phyloP scores from a whole-genome alignment of 1,140 invertebrate species.

The Leptonema lineaticorne region DNA sequence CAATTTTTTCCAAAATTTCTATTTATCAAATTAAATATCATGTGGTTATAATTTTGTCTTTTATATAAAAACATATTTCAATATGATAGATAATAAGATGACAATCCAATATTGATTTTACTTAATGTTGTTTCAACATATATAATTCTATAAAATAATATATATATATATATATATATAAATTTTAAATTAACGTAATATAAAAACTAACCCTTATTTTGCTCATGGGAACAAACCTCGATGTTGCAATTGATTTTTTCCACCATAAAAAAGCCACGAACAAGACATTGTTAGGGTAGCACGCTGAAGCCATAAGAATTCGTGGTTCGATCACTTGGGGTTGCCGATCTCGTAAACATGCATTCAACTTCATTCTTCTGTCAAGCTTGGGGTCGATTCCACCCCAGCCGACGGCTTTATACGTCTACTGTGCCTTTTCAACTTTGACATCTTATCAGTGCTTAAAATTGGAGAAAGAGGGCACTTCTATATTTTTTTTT shows the following conservation, averaged over 20 bases:
- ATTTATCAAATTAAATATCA: no score
- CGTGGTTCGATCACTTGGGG: not conserved
- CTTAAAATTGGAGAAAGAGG: not conserved
- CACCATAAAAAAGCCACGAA: not conserved
- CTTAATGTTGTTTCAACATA: no score
- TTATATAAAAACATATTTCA: no score
- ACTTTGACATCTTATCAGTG: constrained; percentile 12
- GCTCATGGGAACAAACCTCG: not conserved
- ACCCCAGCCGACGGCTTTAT: no score
- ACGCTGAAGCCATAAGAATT: not conserved
- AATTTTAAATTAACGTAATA: not conserved
- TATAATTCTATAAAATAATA: no score
- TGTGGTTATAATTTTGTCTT: no score
- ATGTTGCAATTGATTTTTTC: constrained; percentile 7
- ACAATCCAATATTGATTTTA: no score
- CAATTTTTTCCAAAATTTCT: no score
- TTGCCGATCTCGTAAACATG: not conserved
- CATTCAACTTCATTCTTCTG: constrained; percentile 2
- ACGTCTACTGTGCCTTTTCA: constrained; percentile 9
- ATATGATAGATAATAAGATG: no score
- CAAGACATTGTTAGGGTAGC: not conserved
- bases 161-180: no score
- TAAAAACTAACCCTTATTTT: not conserved
- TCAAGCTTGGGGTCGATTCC: not conserved
- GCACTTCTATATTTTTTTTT: not conserved